phyloP scores from a whole-genome alignment of 2,797 vertebrate genomes.

The Schizothorax lantsangensis region DNA sequence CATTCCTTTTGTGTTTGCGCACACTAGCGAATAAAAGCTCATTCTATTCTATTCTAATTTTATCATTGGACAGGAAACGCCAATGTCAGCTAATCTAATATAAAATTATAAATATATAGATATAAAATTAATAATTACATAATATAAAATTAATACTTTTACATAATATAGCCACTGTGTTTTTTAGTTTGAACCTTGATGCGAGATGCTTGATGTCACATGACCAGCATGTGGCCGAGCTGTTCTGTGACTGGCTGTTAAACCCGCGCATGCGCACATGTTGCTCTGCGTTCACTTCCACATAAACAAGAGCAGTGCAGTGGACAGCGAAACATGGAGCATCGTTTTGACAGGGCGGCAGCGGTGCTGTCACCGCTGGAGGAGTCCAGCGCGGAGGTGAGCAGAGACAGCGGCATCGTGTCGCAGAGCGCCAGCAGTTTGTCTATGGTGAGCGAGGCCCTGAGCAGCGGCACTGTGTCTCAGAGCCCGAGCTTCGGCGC shows the following conservation, averaged over 20 bases:
- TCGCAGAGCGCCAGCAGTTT: slow-evolving; percentile 92
- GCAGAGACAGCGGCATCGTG: slow-evolving; percentile 90
- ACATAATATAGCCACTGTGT: neutral
- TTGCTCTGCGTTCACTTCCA: neutral
- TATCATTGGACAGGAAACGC: neutral
- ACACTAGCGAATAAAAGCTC: too few species aligned
- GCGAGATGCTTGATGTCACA: slow-evolving; percentile 8
- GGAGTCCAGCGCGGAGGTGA: slow-evolving; percentile 75
- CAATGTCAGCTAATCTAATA: neutral
- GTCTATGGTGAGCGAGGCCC: slow-evolving; percentile 84
- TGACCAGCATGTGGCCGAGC: slow-evolving; percentile 8
- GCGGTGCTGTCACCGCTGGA: slow-evolving; percentile 79
- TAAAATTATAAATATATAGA: neutral
- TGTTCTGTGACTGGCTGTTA: slow-evolving; percentile 11
- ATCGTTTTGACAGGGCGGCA: slow-evolving; percentile 75
- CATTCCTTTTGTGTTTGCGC: neutral
- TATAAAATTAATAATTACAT: neutral
- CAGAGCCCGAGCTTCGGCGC: slow-evolving; percentile 91
- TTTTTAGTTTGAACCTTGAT: neutral
- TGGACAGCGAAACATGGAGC: slow-evolving; percentile 70
- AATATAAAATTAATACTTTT: neutral
- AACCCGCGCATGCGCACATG: slow-evolving; percentile 7
- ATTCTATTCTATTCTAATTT: neutral
- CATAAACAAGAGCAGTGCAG: slow-evolving; percentile 2
- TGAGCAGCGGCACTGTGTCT: slow-evolving; percentile 86